phyloP scores from a whole-genome alignment of 1,140 invertebrate species.

The Dendroctonus ponderosae region DNA sequence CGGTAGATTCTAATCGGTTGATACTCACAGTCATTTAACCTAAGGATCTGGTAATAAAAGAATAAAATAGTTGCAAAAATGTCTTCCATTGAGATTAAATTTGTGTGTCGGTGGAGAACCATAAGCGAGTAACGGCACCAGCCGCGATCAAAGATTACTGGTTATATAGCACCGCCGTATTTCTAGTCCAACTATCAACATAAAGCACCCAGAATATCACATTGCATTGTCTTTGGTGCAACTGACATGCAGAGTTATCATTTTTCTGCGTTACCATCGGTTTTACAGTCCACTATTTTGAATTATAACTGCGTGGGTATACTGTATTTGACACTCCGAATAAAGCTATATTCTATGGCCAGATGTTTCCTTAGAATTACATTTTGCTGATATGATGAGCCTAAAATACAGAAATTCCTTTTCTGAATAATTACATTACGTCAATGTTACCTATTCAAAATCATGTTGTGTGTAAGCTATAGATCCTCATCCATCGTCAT shows the following conservation, averaged over 20 bases:
- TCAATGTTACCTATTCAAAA: too few relatives aligned
- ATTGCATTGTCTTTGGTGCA: slow-evolving; percentile 22
- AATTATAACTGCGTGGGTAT: too few relatives aligned
- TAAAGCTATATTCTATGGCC: too few relatives aligned
- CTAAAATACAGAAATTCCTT: too few relatives aligned
- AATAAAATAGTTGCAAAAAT: slow-evolving; percentile 9
- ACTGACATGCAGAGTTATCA: slow-evolving; percentile 10
- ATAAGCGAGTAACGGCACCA: slow-evolving; percentile 16
- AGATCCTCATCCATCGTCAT: too few relatives aligned
- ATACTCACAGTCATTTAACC: neutral
- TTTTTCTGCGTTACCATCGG: neutral
- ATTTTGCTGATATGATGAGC: too few relatives aligned
- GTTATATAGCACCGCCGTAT: slow-evolving; percentile 24
- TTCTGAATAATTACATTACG: too few relatives aligned
- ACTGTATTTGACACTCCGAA: too few relatives aligned
- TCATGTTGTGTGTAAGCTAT: too few relatives aligned
- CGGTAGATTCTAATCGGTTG: neutral
- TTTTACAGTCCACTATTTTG: too few relatives aligned
- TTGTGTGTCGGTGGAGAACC: slow-evolving; percentile 25
- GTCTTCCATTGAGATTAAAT: slow-evolving; percentile 11
- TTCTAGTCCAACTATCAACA: slow-evolving; percentile 19
- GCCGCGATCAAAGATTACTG: slow-evolving; percentile 20
- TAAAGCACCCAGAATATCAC: slow-evolving; percentile 21
- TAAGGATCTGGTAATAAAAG: neutral
- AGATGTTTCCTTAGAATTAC: too few relatives aligned